These are phyloP conservation scores for Amphipyra tragopoginis DNA, from an alignment of 2,888 invertebrate species.

Conservation along the genomic window DNA sequence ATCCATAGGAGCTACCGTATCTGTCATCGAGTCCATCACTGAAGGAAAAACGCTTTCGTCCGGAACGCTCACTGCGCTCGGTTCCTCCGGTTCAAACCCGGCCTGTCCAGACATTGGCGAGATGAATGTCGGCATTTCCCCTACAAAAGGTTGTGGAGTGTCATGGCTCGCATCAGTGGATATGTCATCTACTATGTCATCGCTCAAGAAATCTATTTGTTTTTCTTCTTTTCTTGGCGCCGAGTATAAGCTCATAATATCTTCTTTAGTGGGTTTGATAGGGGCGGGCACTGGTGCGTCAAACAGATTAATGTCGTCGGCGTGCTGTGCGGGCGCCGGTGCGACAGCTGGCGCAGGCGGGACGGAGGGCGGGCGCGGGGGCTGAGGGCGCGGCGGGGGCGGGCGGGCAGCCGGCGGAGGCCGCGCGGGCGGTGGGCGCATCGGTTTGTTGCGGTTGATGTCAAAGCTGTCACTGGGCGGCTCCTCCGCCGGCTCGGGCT, in stretches of 20 bases:
- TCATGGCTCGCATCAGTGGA: slow-evolving; percentile 59
- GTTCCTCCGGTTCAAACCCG: slow-evolving; percentile 15
- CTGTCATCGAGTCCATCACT: slow-evolving; percentile 27
- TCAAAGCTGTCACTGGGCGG: slow-evolving; percentile 73
- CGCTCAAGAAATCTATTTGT: slow-evolving; percentile 90
- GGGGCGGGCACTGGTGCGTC: slow-evolving; percentile 89
- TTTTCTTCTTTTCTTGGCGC: slow-evolving; percentile 81
- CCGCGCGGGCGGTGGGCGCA: slow-evolving; percentile 73
- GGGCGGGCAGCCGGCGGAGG: slow-evolving; percentile 75
- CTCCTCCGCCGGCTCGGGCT: slow-evolving; percentile 81
- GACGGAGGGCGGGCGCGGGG: slow-evolving; percentile 83
- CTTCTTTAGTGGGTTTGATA: slow-evolving; percentile 89
- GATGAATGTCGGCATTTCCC: slow-evolving; percentile 65
- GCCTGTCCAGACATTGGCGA: slow-evolving; percentile 24
- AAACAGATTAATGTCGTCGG: slow-evolving; percentile 89
- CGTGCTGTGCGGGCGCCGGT: slow-evolving; percentile 68
- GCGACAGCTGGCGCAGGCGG: slow-evolving; percentile 77
- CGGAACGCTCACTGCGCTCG: slow-evolving; percentile 2
- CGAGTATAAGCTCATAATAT: slow-evolving; percentile 90
- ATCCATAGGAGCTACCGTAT: slow-evolving; percentile 75
- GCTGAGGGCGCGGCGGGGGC: slow-evolving; percentile 84
- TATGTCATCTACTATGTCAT: slow-evolving; percentile 85
- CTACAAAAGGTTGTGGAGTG: slow-evolving; percentile 59
- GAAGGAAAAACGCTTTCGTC: slow-evolving; percentile 19
- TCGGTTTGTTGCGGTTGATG: slow-evolving; percentile 81